Conservation (phyloP, 2,113 vertebrate genomes). For the Rhinolophus sinicus region DNA sequence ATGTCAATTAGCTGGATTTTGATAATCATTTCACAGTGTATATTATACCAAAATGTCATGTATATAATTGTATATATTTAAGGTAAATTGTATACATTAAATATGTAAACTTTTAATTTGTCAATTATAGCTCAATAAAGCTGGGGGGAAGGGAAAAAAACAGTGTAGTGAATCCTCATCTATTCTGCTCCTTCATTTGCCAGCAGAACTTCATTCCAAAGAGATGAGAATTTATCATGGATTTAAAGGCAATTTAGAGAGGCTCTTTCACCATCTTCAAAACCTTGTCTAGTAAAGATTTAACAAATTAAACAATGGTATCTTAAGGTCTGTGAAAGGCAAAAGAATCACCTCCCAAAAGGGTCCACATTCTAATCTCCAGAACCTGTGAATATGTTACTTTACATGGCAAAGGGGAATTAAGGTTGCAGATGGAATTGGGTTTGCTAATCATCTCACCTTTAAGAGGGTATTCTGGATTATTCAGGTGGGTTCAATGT, state of each 20-base stretch:
- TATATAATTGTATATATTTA: neutral
- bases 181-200: neutral
- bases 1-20: neutral
- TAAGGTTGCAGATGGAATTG: neutral
- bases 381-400: neutral
- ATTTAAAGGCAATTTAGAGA: neutral
- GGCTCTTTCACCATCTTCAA: neutral
- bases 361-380: neutral
- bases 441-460: neutral
- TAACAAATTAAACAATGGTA: neutral
- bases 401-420: neutral
- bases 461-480: neutral
- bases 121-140: neutral
- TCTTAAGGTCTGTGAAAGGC: neutral
- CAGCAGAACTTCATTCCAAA: neutral
- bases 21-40: neutral
- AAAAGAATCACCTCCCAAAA: neutral
- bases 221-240: neutral
- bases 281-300: neutral
- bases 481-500: neutral
- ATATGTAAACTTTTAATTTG: neutral
- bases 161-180: neutral
- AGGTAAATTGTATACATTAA: neutral
- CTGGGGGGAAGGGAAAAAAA: fast-evolving
- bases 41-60: neutral